Percentiles rank a stretch among this genome's conserved stretches.
Evolutionary conservation across 2,888 invertebrate species (phyloP).

Genomic region (Choreutis nemorana): DNA sequence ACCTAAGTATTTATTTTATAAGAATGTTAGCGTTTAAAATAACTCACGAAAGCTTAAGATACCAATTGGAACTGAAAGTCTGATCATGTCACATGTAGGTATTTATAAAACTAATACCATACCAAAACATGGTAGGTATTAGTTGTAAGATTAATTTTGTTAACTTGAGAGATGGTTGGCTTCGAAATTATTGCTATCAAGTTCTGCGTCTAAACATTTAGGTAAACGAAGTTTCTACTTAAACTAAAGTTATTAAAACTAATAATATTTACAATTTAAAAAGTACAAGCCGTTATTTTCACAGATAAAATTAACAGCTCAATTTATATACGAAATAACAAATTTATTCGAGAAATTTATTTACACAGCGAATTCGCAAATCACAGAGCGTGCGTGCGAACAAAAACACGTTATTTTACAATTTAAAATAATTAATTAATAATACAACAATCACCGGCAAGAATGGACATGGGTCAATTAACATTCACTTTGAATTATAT

Average conservation of each 20-base stretch:
- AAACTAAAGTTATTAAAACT: slow-evolving; percentile 32
- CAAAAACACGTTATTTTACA: slow-evolving; percentile 17
- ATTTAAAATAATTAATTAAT: slow-evolving; percentile 11
- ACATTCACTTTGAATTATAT: too few relatives aligned
- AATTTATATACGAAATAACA: slow-evolving; percentile 56
- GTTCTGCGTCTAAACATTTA: slow-evolving; percentile 46
- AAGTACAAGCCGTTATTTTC: slow-evolving; percentile 41
- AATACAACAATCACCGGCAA: slow-evolving; percentile 36
- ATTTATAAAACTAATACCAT: too few relatives aligned
- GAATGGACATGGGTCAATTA: slow-evolving; percentile 30
- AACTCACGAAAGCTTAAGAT: too few relatives aligned
- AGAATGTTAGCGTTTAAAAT: slow-evolving; percentile 62
- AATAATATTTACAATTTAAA: slow-evolving; percentile 56
- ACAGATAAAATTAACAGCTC: slow-evolving; percentile 34
- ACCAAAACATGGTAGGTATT: too few relatives aligned
- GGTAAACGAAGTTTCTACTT: slow-evolving; percentile 62
- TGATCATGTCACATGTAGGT: too few relatives aligned
- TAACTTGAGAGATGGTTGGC: slow-evolving; percentile 52
- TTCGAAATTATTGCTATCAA: slow-evolving; percentile 60
- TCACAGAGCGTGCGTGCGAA: slow-evolving; percentile 54
- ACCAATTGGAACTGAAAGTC: too few relatives aligned
- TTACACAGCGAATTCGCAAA: slow-evolving; percentile 58
- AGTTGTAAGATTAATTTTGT: too few relatives aligned
- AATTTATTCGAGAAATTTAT: slow-evolving; percentile 54
- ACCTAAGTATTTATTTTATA: slow-evolving; percentile 8